Evolutionary conservation across 1,140 invertebrate genomes (phyloP), one percentile per base, ranked within the genome.

Genomic region (Macrobrachium nipponense): DNA sequence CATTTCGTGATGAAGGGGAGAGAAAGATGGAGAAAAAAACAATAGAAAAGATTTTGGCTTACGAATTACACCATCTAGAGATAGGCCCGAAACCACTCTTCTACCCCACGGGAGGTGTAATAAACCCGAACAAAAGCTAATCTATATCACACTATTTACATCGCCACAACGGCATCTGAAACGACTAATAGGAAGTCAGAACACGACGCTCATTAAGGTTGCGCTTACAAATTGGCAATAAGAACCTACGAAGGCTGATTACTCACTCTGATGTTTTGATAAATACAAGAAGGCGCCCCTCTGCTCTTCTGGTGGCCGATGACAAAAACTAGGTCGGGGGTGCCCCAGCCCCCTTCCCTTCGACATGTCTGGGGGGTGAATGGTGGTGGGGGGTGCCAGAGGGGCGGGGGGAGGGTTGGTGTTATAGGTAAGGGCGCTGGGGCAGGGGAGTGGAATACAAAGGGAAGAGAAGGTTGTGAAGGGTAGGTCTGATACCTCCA

Each of bases 161-260:
- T 85, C 76, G 81, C 66, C 78, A 85, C 61, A 85, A 85, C 76
- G 76, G 83, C 83, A 79, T 79, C 44, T 36, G 83, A 72, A 79
- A 80, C 83, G 61, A 79, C 83, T 85, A 85, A 85, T 85, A 78
- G 76, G 76, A 72, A 79, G 83, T 85, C 83, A 79, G 23, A 66
- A 61, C 76, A 79, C 83, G 83, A 72, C 82, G 78, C 86, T 87
- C 86, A 87, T 87, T 87, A 87, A 87, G 80, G 79, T 66, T 77
- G 80, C 72, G 86, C 86, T 87, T 87, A 87, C 86, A 87, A 87
- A 87, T 87, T 87, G 86, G 86, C 86, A 87, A 82, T 82, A 87
- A 87, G 86, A 77, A 62, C 73, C 73, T 82, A 87, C 77, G 79
- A 87, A 81, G 86, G 80, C 80, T 82, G 86, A 87, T 87, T 87